Conservation (phyloP, 2,797 vertebrate genomes). For the Alcedo quadribrachys region DNA sequence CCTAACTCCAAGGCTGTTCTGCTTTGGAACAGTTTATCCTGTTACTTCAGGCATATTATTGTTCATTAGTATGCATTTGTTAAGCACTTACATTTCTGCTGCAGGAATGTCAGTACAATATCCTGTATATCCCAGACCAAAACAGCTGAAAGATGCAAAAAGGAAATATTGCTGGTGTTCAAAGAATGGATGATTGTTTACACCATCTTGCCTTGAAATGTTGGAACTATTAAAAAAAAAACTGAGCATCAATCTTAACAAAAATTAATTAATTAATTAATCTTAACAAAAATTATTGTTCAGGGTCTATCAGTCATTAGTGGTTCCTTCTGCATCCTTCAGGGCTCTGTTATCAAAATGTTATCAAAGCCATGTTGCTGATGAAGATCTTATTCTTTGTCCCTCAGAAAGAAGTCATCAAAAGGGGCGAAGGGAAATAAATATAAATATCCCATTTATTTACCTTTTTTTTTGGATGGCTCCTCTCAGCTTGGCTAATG, state of each 20-base stretch:
- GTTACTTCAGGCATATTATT: not conserved
- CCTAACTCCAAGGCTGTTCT: not conserved
- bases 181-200: not conserved
- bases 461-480: not conserved
- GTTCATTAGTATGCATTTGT: not conserved
- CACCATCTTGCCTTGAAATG: not conserved
- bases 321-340: not conserved
- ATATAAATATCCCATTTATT: not conserved
- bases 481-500: constrained; percentile 13
- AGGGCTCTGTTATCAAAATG: not conserved
- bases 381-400: not conserved
- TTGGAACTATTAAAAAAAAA: not conserved
- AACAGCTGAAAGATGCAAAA: not conserved
- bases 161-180: not conserved
- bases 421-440: not conserved
- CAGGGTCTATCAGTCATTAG: not conserved
- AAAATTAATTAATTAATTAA: not conserved
- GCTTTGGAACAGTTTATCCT: not conserved
- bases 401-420: not conserved
- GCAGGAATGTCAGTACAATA: not conserved
- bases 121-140: not conserved
- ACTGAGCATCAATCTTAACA: not conserved
- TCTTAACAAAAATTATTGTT: not conserved
- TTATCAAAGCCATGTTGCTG: not conserved
- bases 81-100: constrained; percentile 2